Percentiles rank a stretch among this genome's conserved stretches.
Evolutionary conservation across 2,113 vertebrate species (phyloP).

Genomic region (Pogonocichla stellata): DNA sequence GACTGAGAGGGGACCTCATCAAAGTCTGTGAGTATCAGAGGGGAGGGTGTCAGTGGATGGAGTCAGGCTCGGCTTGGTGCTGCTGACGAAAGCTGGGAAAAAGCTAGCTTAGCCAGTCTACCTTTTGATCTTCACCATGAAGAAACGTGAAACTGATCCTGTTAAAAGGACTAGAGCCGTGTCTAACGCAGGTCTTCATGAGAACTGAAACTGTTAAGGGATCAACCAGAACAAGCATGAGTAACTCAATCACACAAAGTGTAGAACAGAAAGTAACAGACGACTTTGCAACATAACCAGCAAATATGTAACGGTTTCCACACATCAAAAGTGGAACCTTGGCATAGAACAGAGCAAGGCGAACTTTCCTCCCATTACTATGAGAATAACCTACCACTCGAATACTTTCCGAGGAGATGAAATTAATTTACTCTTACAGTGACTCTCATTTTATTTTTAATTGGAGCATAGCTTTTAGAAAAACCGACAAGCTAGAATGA

Average conservation of each 20-base stretch:
- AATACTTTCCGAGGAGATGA: neutral
- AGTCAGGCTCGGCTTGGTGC: rapidly evolving
- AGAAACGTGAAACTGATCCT: neutral
- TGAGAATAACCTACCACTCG: neutral
- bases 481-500: neutral
- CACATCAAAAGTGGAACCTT: neutral
- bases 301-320: neutral
- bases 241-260: neutral
- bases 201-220: neutral
- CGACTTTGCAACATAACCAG: neutral
- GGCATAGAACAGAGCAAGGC: neutral
- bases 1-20: neutral
- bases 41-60: neutral
- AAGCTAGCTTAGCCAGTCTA: neutral
- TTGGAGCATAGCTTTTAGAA: neutral
- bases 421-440: neutral
- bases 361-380: neutral
- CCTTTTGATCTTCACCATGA: neutral
- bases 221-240: neutral
- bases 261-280: conserved; percentile 13
- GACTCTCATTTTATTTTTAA: neutral
- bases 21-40: no score
- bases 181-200: neutral
- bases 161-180: neutral
- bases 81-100: neutral